Evolutionary conservation across 2,113 vertebrate genomes (phyloP).

Genomic region (Laticauda colubrina): DNA sequence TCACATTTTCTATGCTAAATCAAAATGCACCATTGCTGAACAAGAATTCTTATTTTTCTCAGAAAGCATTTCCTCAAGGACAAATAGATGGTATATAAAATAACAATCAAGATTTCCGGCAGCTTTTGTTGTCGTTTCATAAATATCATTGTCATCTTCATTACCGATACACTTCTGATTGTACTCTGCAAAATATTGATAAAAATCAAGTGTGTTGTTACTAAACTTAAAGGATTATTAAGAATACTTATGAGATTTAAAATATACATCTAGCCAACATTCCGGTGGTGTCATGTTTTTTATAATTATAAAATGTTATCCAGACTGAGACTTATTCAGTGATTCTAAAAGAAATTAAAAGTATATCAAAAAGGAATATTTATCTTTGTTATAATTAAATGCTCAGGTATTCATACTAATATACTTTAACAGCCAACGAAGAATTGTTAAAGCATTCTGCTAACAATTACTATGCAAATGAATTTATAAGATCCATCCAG

Average conservation of each 20-base stretch:
- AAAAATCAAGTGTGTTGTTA: not conserved
- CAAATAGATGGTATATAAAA: slow-evolving; percentile 10
- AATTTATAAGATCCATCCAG: not conserved
- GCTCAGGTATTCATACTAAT: not conserved
- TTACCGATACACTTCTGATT: not conserved
- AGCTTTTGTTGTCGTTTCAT: slow-evolving; percentile 7
- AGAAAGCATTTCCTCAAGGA: not conserved
- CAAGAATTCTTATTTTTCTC: not conserved
- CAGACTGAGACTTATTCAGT: not conserved
- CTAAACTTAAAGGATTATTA: not conserved
- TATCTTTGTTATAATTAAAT: not conserved
- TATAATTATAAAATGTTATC: not conserved
- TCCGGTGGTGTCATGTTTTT: not conserved
- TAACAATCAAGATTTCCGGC: not conserved
- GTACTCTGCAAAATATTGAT: not conserved
- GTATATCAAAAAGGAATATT: not conserved
- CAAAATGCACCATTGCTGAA: slow-evolving; percentile 26
- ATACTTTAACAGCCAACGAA: not conserved
- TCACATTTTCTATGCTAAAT: slow-evolving; percentile 8
- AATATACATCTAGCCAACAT: not conserved
- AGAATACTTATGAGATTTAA: not conserved
- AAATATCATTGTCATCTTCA: not conserved
- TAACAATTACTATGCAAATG: not conserved
- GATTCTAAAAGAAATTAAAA: not conserved
- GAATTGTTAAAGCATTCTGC: not conserved